Base-by-base conservation (phyloP, 2,797 vertebrate genomes). In the Pangasius macronema region DNA sequence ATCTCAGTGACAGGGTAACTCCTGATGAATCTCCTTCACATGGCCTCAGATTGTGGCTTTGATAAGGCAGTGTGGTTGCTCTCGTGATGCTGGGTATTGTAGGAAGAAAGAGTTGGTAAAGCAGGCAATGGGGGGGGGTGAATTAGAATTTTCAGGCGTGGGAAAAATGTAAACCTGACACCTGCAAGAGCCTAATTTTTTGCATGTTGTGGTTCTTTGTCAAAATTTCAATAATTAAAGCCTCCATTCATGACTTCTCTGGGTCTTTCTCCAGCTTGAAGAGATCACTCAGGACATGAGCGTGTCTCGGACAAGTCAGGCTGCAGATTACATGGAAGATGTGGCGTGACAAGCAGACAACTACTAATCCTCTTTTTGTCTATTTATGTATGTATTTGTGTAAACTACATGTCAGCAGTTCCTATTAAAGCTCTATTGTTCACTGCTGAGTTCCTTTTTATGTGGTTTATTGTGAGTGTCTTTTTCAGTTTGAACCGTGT, bases 261-360 rank as follows among this genome's bases (percentile, higher is more conserved):
- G 27, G 55, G 3, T 86, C 24, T 88, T 88, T 85, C 36, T 79
- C 27, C 88, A 98, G 97, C 93, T 97, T 0, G 97, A 98, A 27
- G 97, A 97, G 83, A 91, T 95, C 91, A 99, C 98, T 0, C 95
- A 97, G 94, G 98, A 99, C 92, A 91, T 96, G 79, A 98, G 97
- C 20, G 82, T 97, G 70, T 99, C 98, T 49, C 97, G 98, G 91
- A 94, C 96, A 89, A 98, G 96, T 1, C 96, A 96, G 0, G 94
- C 94, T 14, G 97, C 95, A 0, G 97, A 99, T 92, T 99, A 98
- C 91, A 95, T 99, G 90, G 98, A 99, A 92, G 97, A 98, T 0
- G 97, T 99, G 79, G 91, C 96, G 1, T 97, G 95, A 96, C 36
- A 30, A 0, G n/a, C 18, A 46, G 5, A 55, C 85, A 70, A 63